Conservation (phyloP, 2,113 vertebrate species). For the Pygoscelis adeliae region DNA sequence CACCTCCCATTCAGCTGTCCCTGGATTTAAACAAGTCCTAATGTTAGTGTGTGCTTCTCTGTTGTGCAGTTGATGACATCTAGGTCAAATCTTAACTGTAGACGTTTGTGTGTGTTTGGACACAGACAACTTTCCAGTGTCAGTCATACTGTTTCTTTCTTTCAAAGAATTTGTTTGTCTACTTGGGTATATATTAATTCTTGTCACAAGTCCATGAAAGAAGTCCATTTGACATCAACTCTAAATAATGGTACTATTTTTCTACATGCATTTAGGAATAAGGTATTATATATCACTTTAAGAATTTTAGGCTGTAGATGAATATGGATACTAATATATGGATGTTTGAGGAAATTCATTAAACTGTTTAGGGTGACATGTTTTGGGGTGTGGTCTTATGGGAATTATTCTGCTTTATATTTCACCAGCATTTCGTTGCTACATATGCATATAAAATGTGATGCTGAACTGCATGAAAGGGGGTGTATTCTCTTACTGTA, state of each 20-base stretch:
- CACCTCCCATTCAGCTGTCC: background rate
- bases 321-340: background rate
- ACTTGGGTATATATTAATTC: background rate
- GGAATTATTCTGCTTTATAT: background rate
- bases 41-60: background rate
- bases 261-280: background rate
- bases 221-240: background rate
- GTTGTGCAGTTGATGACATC: background rate
- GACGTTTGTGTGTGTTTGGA: background rate
- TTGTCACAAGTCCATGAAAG: background rate
- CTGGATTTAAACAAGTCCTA: background rate
- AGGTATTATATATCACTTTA: background rate
- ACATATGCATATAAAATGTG: background rate
- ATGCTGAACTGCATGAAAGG: background rate
- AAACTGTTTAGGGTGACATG: background rate
- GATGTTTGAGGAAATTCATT: background rate
- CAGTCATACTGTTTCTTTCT: background rate
- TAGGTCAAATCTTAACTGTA: rapidly evolving
- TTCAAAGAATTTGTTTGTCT: background rate
- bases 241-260: background rate
- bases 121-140: background rate
- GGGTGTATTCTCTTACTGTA: background rate
- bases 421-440: slow-evolving; percentile 17
- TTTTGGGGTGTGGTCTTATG: background rate
- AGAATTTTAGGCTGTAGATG: background rate